Conservation (phyloP, 2,113 vertebrate genomes). For the Strix uralensis region DNA sequence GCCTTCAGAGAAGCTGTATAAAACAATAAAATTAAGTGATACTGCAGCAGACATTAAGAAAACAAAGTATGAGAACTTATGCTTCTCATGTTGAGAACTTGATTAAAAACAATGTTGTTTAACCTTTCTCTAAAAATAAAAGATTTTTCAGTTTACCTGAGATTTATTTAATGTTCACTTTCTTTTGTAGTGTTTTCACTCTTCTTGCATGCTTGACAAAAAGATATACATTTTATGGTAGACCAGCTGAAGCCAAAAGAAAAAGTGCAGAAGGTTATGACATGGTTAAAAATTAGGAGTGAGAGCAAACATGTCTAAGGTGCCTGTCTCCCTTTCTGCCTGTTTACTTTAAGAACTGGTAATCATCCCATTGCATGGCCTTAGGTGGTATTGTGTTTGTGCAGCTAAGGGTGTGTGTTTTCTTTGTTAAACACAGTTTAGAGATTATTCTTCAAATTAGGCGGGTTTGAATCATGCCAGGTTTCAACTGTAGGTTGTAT, state of each 20-base stretch:
- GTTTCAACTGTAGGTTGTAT: not conserved
- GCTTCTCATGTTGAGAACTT: not conserved
- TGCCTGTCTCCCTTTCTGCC: not conserved
- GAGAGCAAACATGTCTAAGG: not conserved
- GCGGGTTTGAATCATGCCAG: not conserved
- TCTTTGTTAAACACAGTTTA: not conserved
- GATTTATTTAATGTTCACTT: not conserved
- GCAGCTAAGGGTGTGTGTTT: conserved; percentile 5
- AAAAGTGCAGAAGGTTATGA: not conserved
- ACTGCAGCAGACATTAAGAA: not conserved
- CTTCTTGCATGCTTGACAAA: not conserved
- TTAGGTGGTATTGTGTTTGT: conserved; percentile 24
- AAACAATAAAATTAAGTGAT: not conserved
- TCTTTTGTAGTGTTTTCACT: not conserved
- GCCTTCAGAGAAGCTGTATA: not conserved
- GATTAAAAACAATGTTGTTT: not conserved
- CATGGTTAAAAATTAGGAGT: conserved; percentile 1
- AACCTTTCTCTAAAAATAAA: not conserved
- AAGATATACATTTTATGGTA: not conserved
- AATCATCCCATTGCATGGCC: not conserved
- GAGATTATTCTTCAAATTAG: not conserved
- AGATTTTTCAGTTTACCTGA: not conserved
- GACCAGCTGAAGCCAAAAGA: not conserved
- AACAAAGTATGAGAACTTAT: not conserved
- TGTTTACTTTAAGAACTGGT: conserved; percentile 27